Evolutionary conservation across 2,113 vertebrate genomes (phyloP).

Genomic region (Apteryx owenii): DNA sequence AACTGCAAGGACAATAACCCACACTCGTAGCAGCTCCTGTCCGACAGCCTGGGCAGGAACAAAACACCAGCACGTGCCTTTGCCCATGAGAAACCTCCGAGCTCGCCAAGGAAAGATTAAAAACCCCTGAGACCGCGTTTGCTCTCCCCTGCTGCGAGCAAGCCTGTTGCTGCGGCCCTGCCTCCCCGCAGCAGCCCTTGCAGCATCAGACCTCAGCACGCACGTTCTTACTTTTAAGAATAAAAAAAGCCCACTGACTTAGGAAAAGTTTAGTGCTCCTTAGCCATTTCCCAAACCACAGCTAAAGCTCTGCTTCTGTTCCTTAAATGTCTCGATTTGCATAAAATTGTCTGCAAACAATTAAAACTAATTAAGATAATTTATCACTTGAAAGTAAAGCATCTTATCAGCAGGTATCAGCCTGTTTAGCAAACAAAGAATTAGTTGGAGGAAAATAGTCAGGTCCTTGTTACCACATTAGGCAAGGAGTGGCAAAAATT

Average conservation of each 20-base stretch:
- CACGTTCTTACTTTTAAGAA: too few species aligned
- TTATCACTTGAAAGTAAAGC: slow-evolving; percentile 69
- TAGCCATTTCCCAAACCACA: background rate
- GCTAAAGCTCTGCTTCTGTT: slow-evolving; percentile 4
- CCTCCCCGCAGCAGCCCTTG: too few species aligned
- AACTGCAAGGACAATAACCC: background rate
- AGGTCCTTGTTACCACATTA: slow-evolving; percentile 10
- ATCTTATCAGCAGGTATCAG: slow-evolving; percentile 73
- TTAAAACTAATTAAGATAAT: slow-evolving; percentile 78
- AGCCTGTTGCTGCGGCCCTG: rapidly evolving
- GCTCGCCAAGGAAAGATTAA: background rate
- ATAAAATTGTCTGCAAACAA: slow-evolving; percentile 67
- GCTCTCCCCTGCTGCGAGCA: rapidly evolving
- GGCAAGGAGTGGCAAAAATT: background rate
- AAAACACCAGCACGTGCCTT: rapidly evolving
- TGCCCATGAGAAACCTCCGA: background rate
- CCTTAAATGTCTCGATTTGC: slow-evolving; percentile 14
- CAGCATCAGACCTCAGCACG: background rate
- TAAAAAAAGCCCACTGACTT: rapidly evolving
- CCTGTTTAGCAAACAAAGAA: slow-evolving; percentile 71
- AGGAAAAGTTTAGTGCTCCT: background rate
- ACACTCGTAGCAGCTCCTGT: rapidly evolving
- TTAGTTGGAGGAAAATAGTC: slow-evolving; percentile 4
- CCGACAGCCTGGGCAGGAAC: background rate
- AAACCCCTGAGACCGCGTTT: rapidly evolving